Evolutionary conservation across 1,140 invertebrate genomes (phyloP), one percentile per base, ranked within the genome.

Genomic region (Macrobrachium nipponense): DNA sequence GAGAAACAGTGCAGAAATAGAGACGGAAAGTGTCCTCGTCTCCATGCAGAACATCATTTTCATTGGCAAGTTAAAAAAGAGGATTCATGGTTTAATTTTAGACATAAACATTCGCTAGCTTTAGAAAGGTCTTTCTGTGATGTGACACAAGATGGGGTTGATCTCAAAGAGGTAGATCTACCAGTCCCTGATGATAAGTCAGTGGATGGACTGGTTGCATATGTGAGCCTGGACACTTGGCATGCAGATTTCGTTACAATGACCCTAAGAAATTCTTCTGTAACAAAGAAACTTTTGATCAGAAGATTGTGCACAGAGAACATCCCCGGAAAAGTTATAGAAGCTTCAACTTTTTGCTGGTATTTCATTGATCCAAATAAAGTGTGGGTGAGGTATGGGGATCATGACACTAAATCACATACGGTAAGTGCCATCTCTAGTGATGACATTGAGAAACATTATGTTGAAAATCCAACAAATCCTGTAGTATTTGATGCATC

Each of bases 21-120:
- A 58, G 83, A 27, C 0, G 73, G 17, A 36, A 77, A 44, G 10
- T 86, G 83, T 60, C 51, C 43, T 11, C 43, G 61, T 4, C 77
- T 86, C 12, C 83, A 86, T 61, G 20, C 77, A 23, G 14, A 27
- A 20, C 51, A 61, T 6, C 83, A 86, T 60, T 86, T 86, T 60
- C 83, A 86, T 59, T 86, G 83, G 83, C 83, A 86, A 59, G 66
- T 86, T 15, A 75, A 86, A n/a, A n/a, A 62, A 23, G 66, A 15
- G 2, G 75, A 72, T 20, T 20, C 59, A 20, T 86, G 83, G 83
- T 23, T 20, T 6, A 86, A 86, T 76, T 59, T 86, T 5, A 64
- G 20, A 5, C 66, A 11, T 0, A 44, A 60, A 8, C 77, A 86
- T 58, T 66, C 62, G 18, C 51, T 58, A 51, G 61, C 62, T 20